Conservation (phyloP, 2,113 vertebrate species). For the Gopherus evgoodei region DNA sequence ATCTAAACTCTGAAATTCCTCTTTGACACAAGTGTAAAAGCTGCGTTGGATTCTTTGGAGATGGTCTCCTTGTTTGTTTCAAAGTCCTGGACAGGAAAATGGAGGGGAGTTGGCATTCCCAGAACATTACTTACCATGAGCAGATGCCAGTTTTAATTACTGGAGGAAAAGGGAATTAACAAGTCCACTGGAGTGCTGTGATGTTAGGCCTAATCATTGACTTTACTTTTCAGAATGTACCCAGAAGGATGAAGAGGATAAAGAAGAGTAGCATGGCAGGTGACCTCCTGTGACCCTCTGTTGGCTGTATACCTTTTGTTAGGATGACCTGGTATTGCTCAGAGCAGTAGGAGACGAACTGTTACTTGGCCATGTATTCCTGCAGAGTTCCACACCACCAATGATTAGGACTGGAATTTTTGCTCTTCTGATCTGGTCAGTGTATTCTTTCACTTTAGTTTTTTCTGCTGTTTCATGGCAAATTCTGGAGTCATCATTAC, state of each 20-base stretch:
- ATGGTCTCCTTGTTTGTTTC: background rate
- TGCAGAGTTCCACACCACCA: background rate
- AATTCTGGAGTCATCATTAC: conserved; percentile 8
- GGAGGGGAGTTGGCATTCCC: background rate
- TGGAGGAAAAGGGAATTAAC: background rate
- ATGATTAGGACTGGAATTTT: background rate
- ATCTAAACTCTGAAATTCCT: background rate
- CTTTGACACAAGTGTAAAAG: background rate
- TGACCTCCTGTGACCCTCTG: background rate
- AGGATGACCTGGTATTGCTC: conserved; percentile 11
- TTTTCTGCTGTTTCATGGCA: conserved; percentile 24
- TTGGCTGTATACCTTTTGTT: conserved; percentile 42
- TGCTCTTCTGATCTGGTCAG: background rate
- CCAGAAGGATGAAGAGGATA: background rate
- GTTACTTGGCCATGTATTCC: background rate
- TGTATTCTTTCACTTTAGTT: background rate
- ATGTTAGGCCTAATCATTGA: background rate
- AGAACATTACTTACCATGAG: conserved; percentile 20
- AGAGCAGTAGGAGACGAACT: background rate
- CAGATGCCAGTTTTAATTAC: background rate
- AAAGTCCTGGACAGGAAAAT: background rate
- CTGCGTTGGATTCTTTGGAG: background rate
- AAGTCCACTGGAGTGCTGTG: background rate
- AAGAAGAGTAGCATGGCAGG: background rate
- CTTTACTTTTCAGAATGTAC: fast-evolving